A percentile compares a stretch with the other conserved stretches of the same genome.
Evolutionary conservation across 2,888 invertebrate genomes (phyloP).

Genomic region (Sphaeridia pumilis): DNA sequence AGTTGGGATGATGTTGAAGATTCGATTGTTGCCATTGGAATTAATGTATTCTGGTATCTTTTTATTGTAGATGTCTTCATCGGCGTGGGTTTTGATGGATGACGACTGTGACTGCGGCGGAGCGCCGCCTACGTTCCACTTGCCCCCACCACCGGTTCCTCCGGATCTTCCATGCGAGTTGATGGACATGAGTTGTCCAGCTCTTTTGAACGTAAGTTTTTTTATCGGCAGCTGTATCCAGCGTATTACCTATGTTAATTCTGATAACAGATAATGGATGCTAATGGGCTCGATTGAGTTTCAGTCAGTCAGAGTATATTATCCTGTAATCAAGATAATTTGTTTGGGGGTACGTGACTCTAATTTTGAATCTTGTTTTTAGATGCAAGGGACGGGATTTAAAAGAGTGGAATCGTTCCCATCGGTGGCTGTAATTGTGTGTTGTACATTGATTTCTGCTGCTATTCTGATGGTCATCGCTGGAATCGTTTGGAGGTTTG

Average conservation of each 20-base stretch:
- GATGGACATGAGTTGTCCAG: slow-evolving; percentile 35
- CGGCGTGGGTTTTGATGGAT: slow-evolving; percentile 36
- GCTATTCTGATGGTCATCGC: slow-evolving; percentile 35
- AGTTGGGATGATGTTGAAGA: too few relatives aligned
- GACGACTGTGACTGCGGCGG: slow-evolving; percentile 34
- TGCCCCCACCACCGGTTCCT: slow-evolving; percentile 35
- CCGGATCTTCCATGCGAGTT: slow-evolving; percentile 35
- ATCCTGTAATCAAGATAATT: too few relatives aligned
- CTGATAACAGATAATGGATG: too few relatives aligned
- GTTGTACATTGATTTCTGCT: slow-evolving; percentile 34
- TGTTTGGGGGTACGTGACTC: too few relatives aligned
- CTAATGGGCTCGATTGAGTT: too few relatives aligned
- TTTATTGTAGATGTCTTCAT: slow-evolving; percentile 35
- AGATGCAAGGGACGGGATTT: not conserved
- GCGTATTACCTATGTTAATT: too few relatives aligned
- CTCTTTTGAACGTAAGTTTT: slow-evolving; percentile 33
- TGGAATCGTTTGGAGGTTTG: slow-evolving; percentile 33
- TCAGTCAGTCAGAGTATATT: too few relatives aligned
- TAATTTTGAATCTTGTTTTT: not conserved
- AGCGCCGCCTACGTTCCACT: slow-evolving; percentile 33
- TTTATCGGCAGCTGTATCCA: too few relatives aligned
- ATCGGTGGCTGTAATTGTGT: slow-evolving; percentile 34
- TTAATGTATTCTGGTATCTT: not conserved
- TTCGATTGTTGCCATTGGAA: too few relatives aligned
- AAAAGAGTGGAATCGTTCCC: slow-evolving; percentile 23